These are phyloP conservation scores for Irena cyanogastra DNA, from an alignment of 2,113 vertebrate species.

Conservation along the genomic window DNA sequence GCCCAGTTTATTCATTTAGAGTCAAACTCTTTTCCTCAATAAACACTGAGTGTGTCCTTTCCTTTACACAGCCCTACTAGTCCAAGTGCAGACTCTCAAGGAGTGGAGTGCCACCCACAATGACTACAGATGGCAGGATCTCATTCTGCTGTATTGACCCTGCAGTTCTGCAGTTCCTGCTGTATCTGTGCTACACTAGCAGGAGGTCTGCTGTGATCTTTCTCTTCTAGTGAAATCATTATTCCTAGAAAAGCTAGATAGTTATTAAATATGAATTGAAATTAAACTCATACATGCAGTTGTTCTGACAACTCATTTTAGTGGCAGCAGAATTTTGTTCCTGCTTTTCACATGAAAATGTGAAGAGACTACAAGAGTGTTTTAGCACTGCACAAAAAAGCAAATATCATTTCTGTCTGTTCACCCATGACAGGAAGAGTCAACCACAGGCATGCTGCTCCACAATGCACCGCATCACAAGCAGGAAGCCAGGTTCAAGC, in stretches of 20 bases:
- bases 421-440: neutral
- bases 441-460: neutral
- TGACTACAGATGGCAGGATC: neutral
- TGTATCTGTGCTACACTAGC: neutral
- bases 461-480: neutral
- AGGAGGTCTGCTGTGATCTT: conserved; percentile 50
- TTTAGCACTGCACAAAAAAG: neutral
- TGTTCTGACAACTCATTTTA: conserved; percentile 22
- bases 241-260: conserved; percentile 29
- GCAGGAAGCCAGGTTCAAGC: neutral
- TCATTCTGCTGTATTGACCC: neutral
- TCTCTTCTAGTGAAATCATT: conserved; percentile 17
- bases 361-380: neutral
- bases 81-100: neutral
- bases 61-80: neutral
- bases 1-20: neutral
- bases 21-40: neutral
- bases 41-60: neutral
- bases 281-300: conserved; percentile 41
- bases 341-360: neutral
- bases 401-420: neutral
- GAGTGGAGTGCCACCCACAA: neutral
- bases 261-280: conserved; percentile 49
- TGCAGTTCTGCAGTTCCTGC: neutral
- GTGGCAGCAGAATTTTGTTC: conserved; percentile 20